Evolutionary conservation across 2,113 vertebrate genomes (phyloP).

Genomic region (Scatophagus argus): DNA sequence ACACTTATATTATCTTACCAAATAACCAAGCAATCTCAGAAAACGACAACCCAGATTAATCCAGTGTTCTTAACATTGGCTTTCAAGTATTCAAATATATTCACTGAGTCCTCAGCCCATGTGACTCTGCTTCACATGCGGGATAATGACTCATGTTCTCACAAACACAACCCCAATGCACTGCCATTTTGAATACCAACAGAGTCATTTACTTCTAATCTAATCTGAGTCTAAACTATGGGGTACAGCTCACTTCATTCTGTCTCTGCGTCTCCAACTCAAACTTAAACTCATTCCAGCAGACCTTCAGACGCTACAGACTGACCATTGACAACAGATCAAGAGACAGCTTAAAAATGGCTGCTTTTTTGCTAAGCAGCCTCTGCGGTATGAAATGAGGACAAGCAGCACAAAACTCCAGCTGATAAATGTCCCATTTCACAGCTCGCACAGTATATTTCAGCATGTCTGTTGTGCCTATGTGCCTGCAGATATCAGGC

Average conservation of each 20-base stretch:
- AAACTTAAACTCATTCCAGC: slow-evolving; percentile 4
- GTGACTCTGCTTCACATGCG: slow-evolving; percentile 16
- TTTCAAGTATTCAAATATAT: slow-evolving; percentile 18
- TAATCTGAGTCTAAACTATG: neutral
- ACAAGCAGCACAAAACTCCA: slow-evolving; percentile 44
- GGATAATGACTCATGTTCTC: slow-evolving; percentile 31
- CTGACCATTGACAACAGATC: slow-evolving; percentile 40
- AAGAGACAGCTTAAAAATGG: slow-evolving; percentile 59
- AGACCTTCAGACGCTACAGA: slow-evolving; percentile 29
- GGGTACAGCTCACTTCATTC: slow-evolving; percentile 11
- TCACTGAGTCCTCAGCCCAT: slow-evolving; percentile 8
- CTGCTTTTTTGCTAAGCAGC: slow-evolving; percentile 34
- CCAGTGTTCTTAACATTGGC: neutral
- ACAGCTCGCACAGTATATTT: slow-evolving; percentile 20
- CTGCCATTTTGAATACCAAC: neutral
- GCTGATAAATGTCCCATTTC: slow-evolving; percentile 68
- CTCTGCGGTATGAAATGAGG: slow-evolving; percentile 53
- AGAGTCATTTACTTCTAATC: neutral
- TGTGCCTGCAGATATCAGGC: neutral
- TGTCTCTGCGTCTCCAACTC: slow-evolving; percentile 10
- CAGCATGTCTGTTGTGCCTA: neutral
- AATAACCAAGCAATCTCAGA: neutral
- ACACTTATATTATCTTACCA: neutral
- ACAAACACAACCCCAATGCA: neutral
- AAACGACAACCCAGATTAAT: neutral